Conservation (phyloP, 2,113 vertebrate genomes). For the Phainopepla nitens region DNA sequence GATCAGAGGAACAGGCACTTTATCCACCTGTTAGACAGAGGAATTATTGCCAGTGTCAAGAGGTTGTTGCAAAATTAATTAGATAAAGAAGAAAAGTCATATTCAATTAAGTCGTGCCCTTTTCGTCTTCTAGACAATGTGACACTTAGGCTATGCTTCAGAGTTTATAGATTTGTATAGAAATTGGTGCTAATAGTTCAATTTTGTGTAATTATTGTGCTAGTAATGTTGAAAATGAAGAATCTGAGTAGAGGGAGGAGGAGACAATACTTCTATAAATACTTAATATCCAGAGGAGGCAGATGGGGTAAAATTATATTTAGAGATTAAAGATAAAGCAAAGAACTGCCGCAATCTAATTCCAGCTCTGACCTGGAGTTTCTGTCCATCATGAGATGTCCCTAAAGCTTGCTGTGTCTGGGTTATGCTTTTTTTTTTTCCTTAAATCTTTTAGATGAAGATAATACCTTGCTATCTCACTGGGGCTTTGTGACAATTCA, state of each 20-base stretch:
- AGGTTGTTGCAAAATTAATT: neutral
- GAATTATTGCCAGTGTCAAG: neutral
- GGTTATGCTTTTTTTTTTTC: neutral
- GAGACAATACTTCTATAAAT: constrained; percentile 34
- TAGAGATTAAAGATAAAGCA: constrained; percentile 15
- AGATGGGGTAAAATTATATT: constrained; percentile 16
- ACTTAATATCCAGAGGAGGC: constrained; percentile 27
- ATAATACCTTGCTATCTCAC: constrained; percentile 10
- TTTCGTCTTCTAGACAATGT: neutral
- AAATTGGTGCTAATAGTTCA: constrained; percentile 34
- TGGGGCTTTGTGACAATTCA: constrained; percentile 26
- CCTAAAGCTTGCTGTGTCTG: neutral
- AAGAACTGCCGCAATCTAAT: neutral
- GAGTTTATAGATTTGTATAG: constrained; percentile 9
- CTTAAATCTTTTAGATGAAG: constrained; percentile 13
- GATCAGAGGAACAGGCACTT: neutral
- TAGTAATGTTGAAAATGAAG: neutral
- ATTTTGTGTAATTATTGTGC: constrained; percentile 22
- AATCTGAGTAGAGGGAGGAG: neutral
- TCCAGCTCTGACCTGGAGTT: neutral
- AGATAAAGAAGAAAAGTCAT: constrained; percentile 17
- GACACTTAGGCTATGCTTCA: neutral
- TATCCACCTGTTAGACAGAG: neutral
- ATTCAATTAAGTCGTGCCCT: neutral
- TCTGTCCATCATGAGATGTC: constrained; percentile 25